Percentiles rank a stretch among this genome's conserved stretches.
Conservation (phyloP, 2,113 vertebrate species). For the Tyrannus savana region DNA sequence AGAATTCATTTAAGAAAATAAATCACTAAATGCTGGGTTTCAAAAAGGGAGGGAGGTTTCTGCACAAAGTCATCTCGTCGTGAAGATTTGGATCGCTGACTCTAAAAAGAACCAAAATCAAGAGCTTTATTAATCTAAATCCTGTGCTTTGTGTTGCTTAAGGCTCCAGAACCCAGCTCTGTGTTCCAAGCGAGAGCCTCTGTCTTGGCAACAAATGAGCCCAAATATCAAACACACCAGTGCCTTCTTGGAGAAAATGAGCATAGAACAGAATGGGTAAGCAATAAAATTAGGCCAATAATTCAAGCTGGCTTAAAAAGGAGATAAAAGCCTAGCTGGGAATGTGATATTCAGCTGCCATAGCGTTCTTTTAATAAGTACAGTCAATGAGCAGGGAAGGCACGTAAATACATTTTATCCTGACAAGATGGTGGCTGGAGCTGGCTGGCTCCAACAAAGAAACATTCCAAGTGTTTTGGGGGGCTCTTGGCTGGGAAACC, state of each 20-base stretch:
- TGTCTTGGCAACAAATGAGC: not conserved
- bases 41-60: not conserved
- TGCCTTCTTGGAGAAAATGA: not conserved
- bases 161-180: not conserved
- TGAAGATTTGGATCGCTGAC: not conserved
- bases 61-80: not conserved
- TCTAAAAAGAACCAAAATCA: not conserved
- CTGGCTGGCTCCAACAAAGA: not conserved
- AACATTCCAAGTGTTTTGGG: not conserved
- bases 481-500: not conserved
- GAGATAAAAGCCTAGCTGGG: slow-evolving; percentile 25
- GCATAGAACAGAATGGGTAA: not conserved
- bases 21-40: not conserved
- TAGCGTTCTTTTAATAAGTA: slow-evolving; percentile 4
- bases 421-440: not conserved
- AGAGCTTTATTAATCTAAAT: not conserved
- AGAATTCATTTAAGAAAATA: not conserved
- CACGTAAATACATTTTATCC: not conserved
- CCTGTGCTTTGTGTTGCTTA: not conserved
- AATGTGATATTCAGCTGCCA: slow-evolving; percentile 9
- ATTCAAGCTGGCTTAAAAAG: slow-evolving; percentile 8
- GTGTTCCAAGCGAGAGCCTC: not conserved
- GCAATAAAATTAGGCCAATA: slow-evolving; percentile 22
- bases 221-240: slow-evolving; percentile 5
- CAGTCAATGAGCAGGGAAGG: not conserved